phyloP scores from a whole-genome alignment of 2,797 vertebrate genomes.

The Delichon dasypus region DNA sequence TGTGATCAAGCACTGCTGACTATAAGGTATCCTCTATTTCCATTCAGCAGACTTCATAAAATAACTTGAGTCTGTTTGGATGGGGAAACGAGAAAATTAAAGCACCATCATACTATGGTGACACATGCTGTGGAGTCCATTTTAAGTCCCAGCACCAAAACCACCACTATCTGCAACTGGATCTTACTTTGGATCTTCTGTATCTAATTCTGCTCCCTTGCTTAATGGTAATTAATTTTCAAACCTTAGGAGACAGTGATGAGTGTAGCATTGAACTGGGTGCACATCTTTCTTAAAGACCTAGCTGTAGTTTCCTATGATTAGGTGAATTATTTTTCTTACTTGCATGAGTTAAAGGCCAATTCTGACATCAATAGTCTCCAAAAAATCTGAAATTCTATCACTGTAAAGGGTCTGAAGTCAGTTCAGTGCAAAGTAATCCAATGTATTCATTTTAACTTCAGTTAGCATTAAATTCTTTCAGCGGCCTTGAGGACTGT shows the following conservation, averaged over 20 bases:
- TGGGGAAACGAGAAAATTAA: neutral
- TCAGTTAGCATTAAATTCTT: constrained; percentile 37
- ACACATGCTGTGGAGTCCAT: neutral
- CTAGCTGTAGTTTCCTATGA: neutral
- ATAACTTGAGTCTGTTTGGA: neutral
- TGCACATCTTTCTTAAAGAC: neutral
- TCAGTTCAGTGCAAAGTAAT: constrained; percentile 41
- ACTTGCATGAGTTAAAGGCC: neutral
- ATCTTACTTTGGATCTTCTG: neutral
- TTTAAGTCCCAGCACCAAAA: neutral
- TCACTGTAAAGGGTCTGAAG: constrained; percentile 38
- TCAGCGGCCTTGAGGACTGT: neutral
- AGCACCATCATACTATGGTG: neutral
- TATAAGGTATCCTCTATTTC: neutral
- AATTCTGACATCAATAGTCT: constrained; percentile 3
- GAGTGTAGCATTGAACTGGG: neutral
- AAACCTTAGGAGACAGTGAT: neutral
- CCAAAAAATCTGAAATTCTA: constrained; percentile 6
- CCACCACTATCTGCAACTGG: neutral
- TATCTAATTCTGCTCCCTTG: neutral
- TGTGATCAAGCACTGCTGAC: neutral
- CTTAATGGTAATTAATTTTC: neutral
- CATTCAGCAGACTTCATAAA: neutral
- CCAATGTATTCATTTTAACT: constrained; percentile 50
- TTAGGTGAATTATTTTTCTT: neutral